Evolutionary conservation across 2,797 vertebrate species (phyloP).

Genomic region (Chelidonichthys spinosus): DNA sequence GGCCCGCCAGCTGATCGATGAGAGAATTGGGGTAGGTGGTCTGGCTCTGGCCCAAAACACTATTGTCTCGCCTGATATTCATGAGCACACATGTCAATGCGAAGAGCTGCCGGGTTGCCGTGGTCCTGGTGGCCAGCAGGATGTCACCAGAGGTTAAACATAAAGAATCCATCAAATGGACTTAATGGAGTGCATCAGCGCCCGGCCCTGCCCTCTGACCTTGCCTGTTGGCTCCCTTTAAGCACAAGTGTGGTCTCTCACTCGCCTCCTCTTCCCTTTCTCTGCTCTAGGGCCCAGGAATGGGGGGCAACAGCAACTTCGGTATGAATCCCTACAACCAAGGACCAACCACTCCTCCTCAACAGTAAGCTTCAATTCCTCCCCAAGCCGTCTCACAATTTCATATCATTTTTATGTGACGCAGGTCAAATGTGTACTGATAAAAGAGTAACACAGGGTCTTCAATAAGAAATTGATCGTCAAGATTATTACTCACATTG

Average conservation of each 20-base stretch:
- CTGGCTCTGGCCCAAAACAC: constrained; percentile 35
- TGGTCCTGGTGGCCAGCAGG: constrained; percentile 73
- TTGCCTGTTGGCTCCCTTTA: constrained; percentile 77
- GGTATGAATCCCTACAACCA: constrained; percentile 94
- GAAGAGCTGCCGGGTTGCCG: constrained; percentile 54
- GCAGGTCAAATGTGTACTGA: not conserved
- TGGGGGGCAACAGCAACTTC: constrained; percentile 91
- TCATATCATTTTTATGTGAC: not conserved
- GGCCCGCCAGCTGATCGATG: constrained; percentile 97
- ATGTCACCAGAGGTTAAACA: constrained; percentile 83
- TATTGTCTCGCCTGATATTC: constrained; percentile 80
- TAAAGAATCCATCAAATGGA: constrained; percentile 85
- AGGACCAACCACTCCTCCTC: constrained; percentile 92
- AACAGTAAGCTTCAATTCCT: constrained; percentile 88
- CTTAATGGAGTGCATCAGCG: constrained; percentile 84
- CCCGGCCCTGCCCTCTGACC: constrained; percentile 77
- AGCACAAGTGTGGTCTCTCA: constrained; percentile 80
- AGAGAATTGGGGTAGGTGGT: constrained; percentile 95
- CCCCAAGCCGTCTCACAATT: not conserved
- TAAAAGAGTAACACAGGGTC: not conserved
- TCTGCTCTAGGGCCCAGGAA: constrained; percentile 87
- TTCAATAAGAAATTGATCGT: not conserved
- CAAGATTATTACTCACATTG: not conserved
- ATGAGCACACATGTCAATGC: constrained; percentile 81
- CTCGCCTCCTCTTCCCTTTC: constrained; percentile 61